Evolutionary conservation across 2,888 invertebrate genomes (phyloP).

Genomic region (Hydroisotoma schaefferi): DNA sequence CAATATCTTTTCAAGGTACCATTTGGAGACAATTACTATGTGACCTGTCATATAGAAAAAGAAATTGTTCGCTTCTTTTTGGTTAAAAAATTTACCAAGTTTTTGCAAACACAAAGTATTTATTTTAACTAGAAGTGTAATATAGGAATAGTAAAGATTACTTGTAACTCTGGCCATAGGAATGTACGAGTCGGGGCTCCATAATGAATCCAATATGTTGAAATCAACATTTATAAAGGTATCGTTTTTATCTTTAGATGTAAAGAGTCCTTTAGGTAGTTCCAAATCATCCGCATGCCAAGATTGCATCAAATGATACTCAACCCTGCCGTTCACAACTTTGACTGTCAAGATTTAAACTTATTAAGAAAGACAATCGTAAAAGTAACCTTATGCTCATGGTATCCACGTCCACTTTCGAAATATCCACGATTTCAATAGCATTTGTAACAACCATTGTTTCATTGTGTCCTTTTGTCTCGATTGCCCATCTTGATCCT

Average conservation of each 20-base stretch:
- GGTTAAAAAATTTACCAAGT: slow-evolving; percentile 2
- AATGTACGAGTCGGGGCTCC: slow-evolving; percentile 84
- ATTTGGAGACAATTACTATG: not conserved
- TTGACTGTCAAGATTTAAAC: not conserved
- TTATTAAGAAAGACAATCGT: not conserved
- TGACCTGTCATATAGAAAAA: too few relatives aligned
- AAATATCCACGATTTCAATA: slow-evolving; percentile 79
- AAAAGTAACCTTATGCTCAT: slow-evolving; percentile 75
- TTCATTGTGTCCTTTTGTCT: slow-evolving; percentile 57
- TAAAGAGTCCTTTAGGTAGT: slow-evolving; percentile 72
- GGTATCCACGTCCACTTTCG: slow-evolving; percentile 81
- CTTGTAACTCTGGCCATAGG: slow-evolving; percentile 80
- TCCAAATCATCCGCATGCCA: slow-evolving; percentile 75
- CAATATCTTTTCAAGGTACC: too few relatives aligned
- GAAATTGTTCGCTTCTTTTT: too few relatives aligned
- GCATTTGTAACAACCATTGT: slow-evolving; percentile 75
- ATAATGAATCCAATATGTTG: slow-evolving; percentile 77
- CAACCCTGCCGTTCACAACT: slow-evolving; percentile 60
- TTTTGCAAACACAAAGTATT: not conserved
- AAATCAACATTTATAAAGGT: slow-evolving; percentile 74
- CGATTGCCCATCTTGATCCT: slow-evolving; percentile 31
- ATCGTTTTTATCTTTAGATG: slow-evolving; percentile 71
- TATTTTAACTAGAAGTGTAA: too few relatives aligned
- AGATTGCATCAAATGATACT: slow-evolving; percentile 77
- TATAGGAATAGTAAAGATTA: slow-evolving; percentile 55